Evolutionary conservation across 2,797 vertebrate species (phyloP).

Genomic region (Discoglossus pictus): DNA sequence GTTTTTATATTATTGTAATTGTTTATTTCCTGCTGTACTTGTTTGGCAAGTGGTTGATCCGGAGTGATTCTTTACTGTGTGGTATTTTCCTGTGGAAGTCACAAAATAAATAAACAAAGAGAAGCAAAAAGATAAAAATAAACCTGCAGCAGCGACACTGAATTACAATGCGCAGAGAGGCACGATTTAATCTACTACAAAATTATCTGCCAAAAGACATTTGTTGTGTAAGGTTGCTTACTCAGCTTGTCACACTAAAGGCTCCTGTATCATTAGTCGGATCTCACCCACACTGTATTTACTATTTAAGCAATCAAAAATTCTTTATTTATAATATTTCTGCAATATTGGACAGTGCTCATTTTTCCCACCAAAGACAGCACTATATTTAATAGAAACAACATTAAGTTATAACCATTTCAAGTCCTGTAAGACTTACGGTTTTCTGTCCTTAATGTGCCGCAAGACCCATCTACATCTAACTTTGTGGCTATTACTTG

Average conservation of each 20-base stretch:
- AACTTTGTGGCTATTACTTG: no score
- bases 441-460: no score
- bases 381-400: no score
- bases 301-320: conserved; percentile 3
- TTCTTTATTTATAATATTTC: not conserved
- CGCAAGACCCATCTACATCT: no score
- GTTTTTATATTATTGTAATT: no score
- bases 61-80: not conserved
- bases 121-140: no score
- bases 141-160: accelerated
- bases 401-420: no score
- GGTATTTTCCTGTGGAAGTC: not conserved
- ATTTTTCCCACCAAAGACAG: no score
- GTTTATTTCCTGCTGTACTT: no score
- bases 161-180: conserved; percentile 22
- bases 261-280: conserved; percentile 8
- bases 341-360: not conserved
- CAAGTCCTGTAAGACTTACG: no score
- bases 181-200: conserved; percentile 40
- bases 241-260: conserved; percentile 27
- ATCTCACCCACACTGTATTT: conserved; percentile 3
- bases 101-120: no score
- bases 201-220: conserved; percentile 25
- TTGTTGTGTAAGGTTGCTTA: conserved; percentile 33
- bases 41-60: not conserved